Evolutionary conservation across 2,113 vertebrate species (phyloP).

Genomic region (Perognathus longimembris): DNA sequence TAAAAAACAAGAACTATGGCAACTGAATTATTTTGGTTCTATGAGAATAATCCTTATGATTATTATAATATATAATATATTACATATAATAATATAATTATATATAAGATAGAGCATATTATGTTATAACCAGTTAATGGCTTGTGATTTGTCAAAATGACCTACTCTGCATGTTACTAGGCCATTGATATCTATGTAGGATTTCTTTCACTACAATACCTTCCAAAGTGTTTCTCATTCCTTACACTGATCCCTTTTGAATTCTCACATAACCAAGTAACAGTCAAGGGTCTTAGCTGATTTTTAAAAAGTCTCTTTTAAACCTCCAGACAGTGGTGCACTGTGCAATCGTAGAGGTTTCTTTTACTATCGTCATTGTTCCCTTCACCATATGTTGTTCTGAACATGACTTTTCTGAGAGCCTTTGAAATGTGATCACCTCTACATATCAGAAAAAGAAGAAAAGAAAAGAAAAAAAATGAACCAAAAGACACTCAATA

Average conservation of each 20-base stretch:
- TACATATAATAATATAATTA: too few species aligned
- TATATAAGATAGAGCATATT: too few species aligned
- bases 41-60: not conserved
- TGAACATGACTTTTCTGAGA: not conserved
- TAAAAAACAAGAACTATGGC: conserved; percentile 17
- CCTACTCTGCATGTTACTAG: not conserved
- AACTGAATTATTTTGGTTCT: conserved; percentile 41
- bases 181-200: not conserved
- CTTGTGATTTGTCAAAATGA: not conserved
- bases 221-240: not conserved
- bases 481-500: not conserved
- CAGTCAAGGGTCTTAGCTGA: not conserved
- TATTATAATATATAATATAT: not conserved
- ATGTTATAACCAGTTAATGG: not conserved
- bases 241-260: not conserved
- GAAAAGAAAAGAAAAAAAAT: not conserved
- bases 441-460: conserved; percentile 46
- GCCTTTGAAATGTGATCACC: conserved; percentile 52
- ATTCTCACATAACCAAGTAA: not conserved
- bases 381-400: conserved; percentile 1
- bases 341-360: not conserved
- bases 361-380: not conserved
- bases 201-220: not conserved
- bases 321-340: not conserved
- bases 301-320: conserved; percentile 25